phyloP scores from a whole-genome alignment of 2,797 vertebrate species.

The Alosa sapidissima region DNA sequence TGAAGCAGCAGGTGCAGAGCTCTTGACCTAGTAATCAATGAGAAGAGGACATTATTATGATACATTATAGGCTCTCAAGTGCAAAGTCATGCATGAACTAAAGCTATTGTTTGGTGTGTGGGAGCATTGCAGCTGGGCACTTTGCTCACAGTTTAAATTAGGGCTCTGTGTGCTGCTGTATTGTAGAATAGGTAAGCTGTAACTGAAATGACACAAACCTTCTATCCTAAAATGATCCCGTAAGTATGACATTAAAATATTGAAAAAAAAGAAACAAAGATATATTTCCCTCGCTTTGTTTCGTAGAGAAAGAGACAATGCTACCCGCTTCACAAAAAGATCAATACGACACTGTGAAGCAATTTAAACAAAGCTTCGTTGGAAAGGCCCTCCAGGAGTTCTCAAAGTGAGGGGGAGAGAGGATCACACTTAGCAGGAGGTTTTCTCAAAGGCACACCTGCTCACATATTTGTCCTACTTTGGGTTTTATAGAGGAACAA shows the following conservation, averaged over 20 bases:
- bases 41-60: not conserved
- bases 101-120: too few species aligned
- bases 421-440: not conserved
- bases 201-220: not conserved
- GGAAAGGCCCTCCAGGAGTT: not conserved
- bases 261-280: not conserved
- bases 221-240: not conserved
- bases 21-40: not conserved
- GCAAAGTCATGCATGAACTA: too few species aligned
- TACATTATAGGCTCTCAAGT: too few species aligned
- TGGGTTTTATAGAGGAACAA: not conserved
- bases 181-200: not conserved
- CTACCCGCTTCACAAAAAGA: not conserved
- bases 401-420: not conserved
- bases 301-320: not conserved
- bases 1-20: not conserved
- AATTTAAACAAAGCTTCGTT: not conserved
- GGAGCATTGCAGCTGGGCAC: too few species aligned
- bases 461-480: slow-evolving; percentile 22
- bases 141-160: too few species aligned
- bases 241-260: not conserved
- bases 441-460: not conserved
- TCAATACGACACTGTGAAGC: not conserved
- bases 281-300: not conserved
- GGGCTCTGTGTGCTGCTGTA: not conserved